A percentile compares a stretch with the other conserved stretches of the same genome.
Evolutionary conservation across 1,140 invertebrate genomes (phyloP).

Genomic region (Panonychus citri): DNA sequence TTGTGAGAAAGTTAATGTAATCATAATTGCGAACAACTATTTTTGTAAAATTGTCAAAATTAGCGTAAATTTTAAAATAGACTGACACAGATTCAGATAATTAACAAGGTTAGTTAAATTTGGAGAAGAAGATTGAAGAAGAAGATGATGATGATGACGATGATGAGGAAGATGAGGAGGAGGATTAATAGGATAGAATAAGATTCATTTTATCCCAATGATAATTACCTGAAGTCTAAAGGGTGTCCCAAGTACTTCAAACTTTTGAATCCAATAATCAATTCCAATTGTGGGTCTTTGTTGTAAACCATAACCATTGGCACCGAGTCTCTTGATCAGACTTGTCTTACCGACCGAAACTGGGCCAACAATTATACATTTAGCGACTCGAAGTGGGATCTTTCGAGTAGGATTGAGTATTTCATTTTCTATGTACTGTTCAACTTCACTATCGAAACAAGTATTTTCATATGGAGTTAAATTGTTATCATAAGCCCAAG

Average conservation of each 20-base stretch:
- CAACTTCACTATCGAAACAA: neutral
- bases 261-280: slow-evolving; percentile 66
- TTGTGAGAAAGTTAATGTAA: no score
- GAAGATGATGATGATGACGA: no score
- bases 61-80: no score
- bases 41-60: no score
- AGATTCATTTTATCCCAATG: no score
- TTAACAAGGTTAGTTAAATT: no score
- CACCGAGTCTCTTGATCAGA: slow-evolving; percentile 25
- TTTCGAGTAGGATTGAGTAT: neutral
- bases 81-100: no score
- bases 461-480: neutral
- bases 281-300: slow-evolving; percentile 74
- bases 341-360: slow-evolving; percentile 29
- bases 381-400: slow-evolving; percentile 6
- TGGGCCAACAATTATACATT: slow-evolving; percentile 27
- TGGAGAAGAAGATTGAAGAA: no score
- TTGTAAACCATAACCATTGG: slow-evolving; percentile 22
- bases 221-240: slow-evolving; percentile 25
- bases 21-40: no score
- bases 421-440: neutral
- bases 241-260: slow-evolving; percentile 45
- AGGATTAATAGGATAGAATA: no score
- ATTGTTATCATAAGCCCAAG: neutral
- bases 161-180: no score